Evolutionary conservation across 2,888 invertebrate species (phyloP), one percentile per base, ranked within the genome.

Genomic region (Aspidiotus destructor): DNA sequence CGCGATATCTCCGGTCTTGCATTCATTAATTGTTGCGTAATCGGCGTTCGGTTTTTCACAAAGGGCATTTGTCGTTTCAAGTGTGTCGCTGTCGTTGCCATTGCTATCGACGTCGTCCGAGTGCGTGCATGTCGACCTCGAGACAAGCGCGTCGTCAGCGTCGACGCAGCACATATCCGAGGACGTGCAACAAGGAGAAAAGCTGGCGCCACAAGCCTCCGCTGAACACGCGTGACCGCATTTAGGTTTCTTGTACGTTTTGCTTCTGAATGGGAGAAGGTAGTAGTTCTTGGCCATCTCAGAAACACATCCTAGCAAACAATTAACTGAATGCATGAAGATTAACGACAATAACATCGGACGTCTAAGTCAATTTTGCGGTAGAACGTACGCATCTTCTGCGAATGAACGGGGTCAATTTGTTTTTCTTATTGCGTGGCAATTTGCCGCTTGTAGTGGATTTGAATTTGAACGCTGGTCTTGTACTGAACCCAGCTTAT

Each of bases 291-390:
- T 58, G 28, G 57, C 67, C 67, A 67, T 67, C 60, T 67, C 67
- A 57, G 67, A 67, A 58, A 67, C 67, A 67, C 60, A 67, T 67
- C 48, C 67, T 52, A 67, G 44, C 44, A 67, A 60, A 67, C 67
- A 67, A 16, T 58, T 67, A 60, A 67, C 41, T 44, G 67, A 67
- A 58, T 67, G 67, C 67, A 67, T 67, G 44, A 67, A 67, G 41
- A 67, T 58, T 41, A 67, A 57, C 58, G 67, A 67, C 67, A 52
- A 52, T 44, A 67, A 58, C 60, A 60, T 60, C 67, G 57, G 64
- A 42, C 44, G 64, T 28, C 28, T 28, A 28, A 28, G 28, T 28
- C 28, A 28, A 28, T 28, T 28, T 28, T 28, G 28, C 5, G 28
- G 28, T 28, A 28, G 28, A 28, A 28, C 28, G 28, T 28, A 28